Base-by-base conservation (phyloP, 2,888 invertebrate species). In the Slavum lentiscoides region DNA sequence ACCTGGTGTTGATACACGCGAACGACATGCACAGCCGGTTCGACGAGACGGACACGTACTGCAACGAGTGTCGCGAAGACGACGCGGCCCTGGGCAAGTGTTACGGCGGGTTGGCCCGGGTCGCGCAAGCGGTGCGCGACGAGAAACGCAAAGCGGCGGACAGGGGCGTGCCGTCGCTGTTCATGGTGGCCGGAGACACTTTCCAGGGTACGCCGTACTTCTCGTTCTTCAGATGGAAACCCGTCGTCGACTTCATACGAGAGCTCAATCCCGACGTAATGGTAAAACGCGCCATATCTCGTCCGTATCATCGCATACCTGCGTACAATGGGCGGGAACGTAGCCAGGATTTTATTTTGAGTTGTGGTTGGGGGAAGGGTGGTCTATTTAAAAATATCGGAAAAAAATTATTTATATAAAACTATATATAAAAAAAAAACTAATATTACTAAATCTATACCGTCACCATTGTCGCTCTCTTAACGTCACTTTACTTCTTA, bases 131-230 rank as follows among this genome's bases (percentile, higher is more conserved):
- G 4, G 90, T 93, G 0, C 91, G 92, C 15, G 88, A 88, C 58
- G 85, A 88, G 43, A 74, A 85, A 86, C 82, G 87, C 82, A 88
- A 88, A 30, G 89, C 88, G 0, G 89, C 88, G 0, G 85, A 86
- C 4, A 88, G 89, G 39, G 90, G 90, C 55, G 90, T 89, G 0
- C 90, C 91, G 0, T 92, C 93, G 0, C 85, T 97, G 6, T 95
- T 94, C 85, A 88, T 97, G 21, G 96, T 96, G 85, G 97, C 95
- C 0, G 97, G 97, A 0, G 97, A 97, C 86, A 95, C 95, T 0
- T 97, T 92, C 86, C 94, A 94, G 1, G 97, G 97, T 0, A 94
- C 95, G 0, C 89, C 93, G 0, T 96, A 94, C 93, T 97, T 93
- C 87, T 91, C 91, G 9, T 87, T 94, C 11, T 93, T 93, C 87